Base-by-base conservation (phyloP, 1,140 invertebrate genomes). In the Oppia nitens region DNA sequence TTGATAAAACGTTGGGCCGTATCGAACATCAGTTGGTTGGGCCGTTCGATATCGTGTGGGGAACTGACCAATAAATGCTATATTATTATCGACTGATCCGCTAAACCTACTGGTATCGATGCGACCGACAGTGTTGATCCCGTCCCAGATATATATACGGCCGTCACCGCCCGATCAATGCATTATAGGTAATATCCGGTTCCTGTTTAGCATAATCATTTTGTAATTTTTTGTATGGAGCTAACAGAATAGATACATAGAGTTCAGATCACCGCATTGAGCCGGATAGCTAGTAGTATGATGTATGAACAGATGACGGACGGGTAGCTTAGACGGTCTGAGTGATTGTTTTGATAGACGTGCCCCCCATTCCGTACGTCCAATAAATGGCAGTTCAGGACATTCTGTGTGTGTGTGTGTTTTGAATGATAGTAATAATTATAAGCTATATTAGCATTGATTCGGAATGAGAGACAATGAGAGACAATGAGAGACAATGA, bases 261-360 rank as follows among this genome's bases (percentile, higher is more conserved):
- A 40, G 1, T 57, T 49, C 21, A 62, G 49, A 20, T 60, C 63
- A 20, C 23, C 55, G 55, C 67, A 69, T 12, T 54, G 56, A 14
- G 20, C 47, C n/a, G n/a, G n/a, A n/a, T n/a, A n/a, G 40, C 60
- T n/a, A 0, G 62, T 65, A 17, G 68, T 68, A 55, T 72, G 70
- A 59, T 72, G 70, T 27, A 72, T 68, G 58, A 87, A 81, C 1
- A 85, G 82, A 60, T 78, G 83, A 1, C 79, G 77, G 1, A 84
- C 79, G 1, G 85, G 83, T 20, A 24, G 23, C 12, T 24, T 28
- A n/a, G 14, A 48, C 1, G 47, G 27, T n/a, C n/a, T n/a, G n/a
- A n/a, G n/a, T n/a, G n/a, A n/a, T n/a, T n/a, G n/a, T n/a, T n/a
- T n/a, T n/a, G n/a, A n/a, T n/a, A n/a, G n/a, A 0, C 28, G 20